Base-by-base conservation (phyloP, 64 coral and sea anemone genomes). In the Montipora capricornis region DNA sequence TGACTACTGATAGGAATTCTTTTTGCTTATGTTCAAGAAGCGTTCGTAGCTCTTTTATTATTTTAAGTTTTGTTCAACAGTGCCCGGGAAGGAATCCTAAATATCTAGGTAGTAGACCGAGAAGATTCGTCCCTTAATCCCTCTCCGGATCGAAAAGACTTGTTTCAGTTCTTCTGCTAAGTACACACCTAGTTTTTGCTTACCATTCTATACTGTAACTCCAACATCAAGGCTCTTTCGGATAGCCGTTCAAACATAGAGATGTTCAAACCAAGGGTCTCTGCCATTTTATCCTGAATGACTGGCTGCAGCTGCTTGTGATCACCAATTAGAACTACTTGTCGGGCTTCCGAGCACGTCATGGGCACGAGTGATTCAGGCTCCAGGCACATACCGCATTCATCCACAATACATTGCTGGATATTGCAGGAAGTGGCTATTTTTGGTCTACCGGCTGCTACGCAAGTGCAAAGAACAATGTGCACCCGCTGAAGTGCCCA, bases 291-390 rank as follows among this genome's bases (percentile, higher is more conserved):
- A 76, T 95, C 88, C 20, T 61, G 57, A 16, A 98, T 74, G 46
- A 98, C 80, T 8, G 96, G 96, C 48, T 98, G 96, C 5, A 98
- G 80, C 45, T 98, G 96, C 51, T 95, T 98, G 79, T 98, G 96
- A 59, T 98, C 96, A 37, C 96, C 96, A 87, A 98, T 95, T 8
- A 98, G 82, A 20, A 98, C 96, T 13, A 98, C 73, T 78, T 95
- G 96, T 14, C 69, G 45, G 10, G 93, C 96, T 47, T 60, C 51
- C 44, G 80, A 95, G 22, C 57, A 89, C 87, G 90, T 86, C 51
- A 98, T 93, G 2, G 96, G 93, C 14, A 95, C 94, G 20, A 98
- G 87, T 1, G 89, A 81, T 76, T 98, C 93, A 10, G 93, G 90
- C 60, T 98, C 96, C 70, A 95, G 87, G 46, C 96, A 93, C 96